Conservation (phyloP, 1,140 invertebrate genomes). For the Aphidius ervi region DNA sequence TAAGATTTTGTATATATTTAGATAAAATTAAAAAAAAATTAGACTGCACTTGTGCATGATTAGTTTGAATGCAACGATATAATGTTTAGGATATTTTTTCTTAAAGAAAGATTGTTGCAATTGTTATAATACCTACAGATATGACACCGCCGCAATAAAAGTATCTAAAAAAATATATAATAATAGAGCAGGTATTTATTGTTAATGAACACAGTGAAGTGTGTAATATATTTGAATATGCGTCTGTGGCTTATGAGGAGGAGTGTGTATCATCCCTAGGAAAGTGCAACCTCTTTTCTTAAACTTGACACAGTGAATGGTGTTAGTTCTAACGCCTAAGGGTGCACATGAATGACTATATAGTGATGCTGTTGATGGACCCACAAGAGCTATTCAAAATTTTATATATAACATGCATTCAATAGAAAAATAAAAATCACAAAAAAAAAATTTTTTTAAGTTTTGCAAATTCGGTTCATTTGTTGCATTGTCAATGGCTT, state of each 20-base stretch:
- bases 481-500: slow-evolving; percentile 51
- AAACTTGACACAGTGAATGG: slow-evolving; percentile 50
- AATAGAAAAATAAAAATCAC: neutral
- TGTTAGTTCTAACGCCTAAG: slow-evolving; percentile 52
- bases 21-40: too few relatives aligned
- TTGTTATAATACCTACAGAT: neutral
- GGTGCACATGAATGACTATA: slow-evolving; percentile 17
- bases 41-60: too few relatives aligned
- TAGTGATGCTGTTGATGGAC: too few relatives aligned
- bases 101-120: too few relatives aligned
- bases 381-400: too few relatives aligned
- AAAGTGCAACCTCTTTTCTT: slow-evolving; percentile 32
- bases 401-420: too few relatives aligned
- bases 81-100: too few relatives aligned
- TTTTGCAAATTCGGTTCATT: slow-evolving; percentile 56
- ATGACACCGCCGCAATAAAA: slow-evolving; percentile 6
- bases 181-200: neutral
- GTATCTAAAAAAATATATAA: slow-evolving; percentile 5
- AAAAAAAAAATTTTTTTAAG: slow-evolving; percentile 28
- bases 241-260: slow-evolving; percentile 32
- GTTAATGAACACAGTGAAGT: neutral
- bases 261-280: neutral
- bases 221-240: neutral
- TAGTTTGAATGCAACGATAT: too few relatives aligned
- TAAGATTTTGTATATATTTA: too few relatives aligned